phyloP scores from a whole-genome alignment of 1,140 invertebrate genomes.

The Diabrotica virgifera region DNA sequence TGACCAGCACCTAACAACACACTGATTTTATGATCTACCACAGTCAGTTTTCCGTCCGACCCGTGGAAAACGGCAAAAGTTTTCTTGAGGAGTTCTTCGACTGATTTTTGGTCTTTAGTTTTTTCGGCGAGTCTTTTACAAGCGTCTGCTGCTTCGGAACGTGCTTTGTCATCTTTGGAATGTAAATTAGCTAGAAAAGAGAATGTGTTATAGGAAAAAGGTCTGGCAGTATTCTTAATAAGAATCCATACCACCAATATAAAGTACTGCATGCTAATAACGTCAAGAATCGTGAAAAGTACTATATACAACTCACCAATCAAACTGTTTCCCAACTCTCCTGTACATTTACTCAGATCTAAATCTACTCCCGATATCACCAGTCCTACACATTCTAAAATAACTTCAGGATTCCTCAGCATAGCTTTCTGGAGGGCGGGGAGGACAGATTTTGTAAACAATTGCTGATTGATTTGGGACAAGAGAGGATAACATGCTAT shows the following conservation, averaged over 20 bases:
- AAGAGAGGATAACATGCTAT: slow-evolving; percentile 64
- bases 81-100: slow-evolving; percentile 68
- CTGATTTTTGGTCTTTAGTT: slow-evolving; percentile 65
- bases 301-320: slow-evolving; percentile 56
- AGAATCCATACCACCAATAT: not conserved
- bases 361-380: slow-evolving; percentile 70
- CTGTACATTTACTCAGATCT: slow-evolving; percentile 75
- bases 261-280: not conserved
- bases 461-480: slow-evolving; percentile 61
- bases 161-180: slow-evolving; percentile 77
- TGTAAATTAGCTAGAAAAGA: slow-evolving; percentile 64
- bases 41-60: slow-evolving; percentile 87
- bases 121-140: slow-evolving; percentile 68
- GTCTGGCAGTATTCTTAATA: too few species aligned
- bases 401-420: slow-evolving; percentile 90
- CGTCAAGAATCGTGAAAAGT: not conserved
- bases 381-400: slow-evolving; percentile 74
- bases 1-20: slow-evolving; percentile 83
- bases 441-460: slow-evolving; percentile 73
- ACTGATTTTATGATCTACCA: slow-evolving; percentile 82
- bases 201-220: too few species aligned
- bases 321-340: slow-evolving; percentile 79
- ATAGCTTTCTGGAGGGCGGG: slow-evolving; percentile 89
- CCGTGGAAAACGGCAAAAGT: slow-evolving; percentile 85
- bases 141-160: slow-evolving; percentile 67